These are phyloP conservation scores for Crotalus helleri DNA, from an alignment of 2,113 vertebrate genomes.

Conservation along the genomic window DNA sequence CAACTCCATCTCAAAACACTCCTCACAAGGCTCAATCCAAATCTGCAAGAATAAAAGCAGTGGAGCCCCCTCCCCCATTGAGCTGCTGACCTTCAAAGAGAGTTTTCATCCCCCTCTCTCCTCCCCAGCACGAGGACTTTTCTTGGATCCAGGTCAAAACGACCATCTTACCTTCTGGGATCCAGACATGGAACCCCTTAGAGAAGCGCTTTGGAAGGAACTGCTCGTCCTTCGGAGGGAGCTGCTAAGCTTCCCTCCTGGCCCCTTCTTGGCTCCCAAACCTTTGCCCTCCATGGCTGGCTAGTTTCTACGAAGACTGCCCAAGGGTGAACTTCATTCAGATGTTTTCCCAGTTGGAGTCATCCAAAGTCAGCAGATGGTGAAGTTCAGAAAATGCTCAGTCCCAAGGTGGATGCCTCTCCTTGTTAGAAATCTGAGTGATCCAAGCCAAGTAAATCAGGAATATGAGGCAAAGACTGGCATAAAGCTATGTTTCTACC, in stretches of 20 bases:
- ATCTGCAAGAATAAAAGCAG: background rate
- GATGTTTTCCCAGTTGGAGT: background rate
- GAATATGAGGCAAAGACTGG: conserved; percentile 57
- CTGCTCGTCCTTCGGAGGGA: conserved; percentile 75
- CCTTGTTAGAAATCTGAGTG: conserved; percentile 49
- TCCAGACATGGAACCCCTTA: conserved; percentile 86
- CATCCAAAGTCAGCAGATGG: conserved; percentile 16
- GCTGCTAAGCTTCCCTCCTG: conserved; percentile 49
- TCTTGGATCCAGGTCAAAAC: background rate
- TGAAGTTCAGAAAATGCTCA: conserved; percentile 1
- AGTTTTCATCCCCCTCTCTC: background rate
- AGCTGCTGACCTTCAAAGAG: background rate
- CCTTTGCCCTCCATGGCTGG: conserved; percentile 65
- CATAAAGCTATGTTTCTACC: conserved; percentile 51
- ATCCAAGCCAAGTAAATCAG: conserved; percentile 30
- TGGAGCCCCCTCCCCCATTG: background rate
- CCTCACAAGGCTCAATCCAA: background rate
- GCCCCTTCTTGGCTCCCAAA: conserved; percentile 53
- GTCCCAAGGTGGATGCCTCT: conserved; percentile 34
- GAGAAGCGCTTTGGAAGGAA: conserved; percentile 83
- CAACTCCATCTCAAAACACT: background rate
- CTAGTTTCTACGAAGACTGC: conserved; percentile 34
- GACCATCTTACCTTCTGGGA: conserved; percentile 89
- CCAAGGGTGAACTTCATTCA: conserved; percentile 38
- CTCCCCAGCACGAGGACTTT: background rate